Percentiles rank a stretch among this genome's conserved stretches.
Evolutionary conservation across 2,113 vertebrate genomes (phyloP).

Genomic region (Lipotes vexillifer): DNA sequence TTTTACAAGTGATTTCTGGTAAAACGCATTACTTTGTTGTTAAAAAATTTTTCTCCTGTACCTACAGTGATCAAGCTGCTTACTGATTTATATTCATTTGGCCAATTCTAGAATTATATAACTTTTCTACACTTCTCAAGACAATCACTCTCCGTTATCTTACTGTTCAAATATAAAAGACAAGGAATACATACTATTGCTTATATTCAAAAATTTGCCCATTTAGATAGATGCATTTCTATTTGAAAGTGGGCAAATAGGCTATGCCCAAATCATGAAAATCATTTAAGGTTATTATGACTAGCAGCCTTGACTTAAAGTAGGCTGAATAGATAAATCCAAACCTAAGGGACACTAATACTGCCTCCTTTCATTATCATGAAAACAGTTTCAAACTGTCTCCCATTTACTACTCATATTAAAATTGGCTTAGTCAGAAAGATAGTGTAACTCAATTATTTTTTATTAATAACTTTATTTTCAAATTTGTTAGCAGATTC

Average conservation of each 20-base stretch:
- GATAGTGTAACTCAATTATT: background rate
- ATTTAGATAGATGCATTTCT: slow-evolving; percentile 10
- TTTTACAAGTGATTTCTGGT: background rate
- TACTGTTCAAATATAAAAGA: background rate
- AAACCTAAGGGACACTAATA: background rate
- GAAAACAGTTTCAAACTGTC: slow-evolving; percentile 13
- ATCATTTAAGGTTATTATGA: slow-evolving; percentile 22
- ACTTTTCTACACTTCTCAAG: slow-evolving; percentile 3
- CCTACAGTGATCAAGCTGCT: background rate
- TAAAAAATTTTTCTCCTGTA: background rate
- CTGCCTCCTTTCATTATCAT: background rate
- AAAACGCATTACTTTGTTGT: background rate
- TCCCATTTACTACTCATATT: background rate
- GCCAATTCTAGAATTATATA: background rate
- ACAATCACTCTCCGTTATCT: background rate
- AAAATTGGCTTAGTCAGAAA: background rate
- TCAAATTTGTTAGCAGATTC: slow-evolving; percentile 19
- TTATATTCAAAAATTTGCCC: background rate
- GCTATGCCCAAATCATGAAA: slow-evolving; percentile 4
- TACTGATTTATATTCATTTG: background rate
- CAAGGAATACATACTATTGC: background rate
- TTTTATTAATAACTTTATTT: slow-evolving; percentile 12
- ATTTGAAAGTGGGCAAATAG: background rate
- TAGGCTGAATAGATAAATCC: background rate
- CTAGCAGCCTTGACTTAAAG: slow-evolving; percentile 15